Evolutionary conservation across 2,888 invertebrate genomes (phyloP).

Genomic region (Fragum fragum): DNA sequence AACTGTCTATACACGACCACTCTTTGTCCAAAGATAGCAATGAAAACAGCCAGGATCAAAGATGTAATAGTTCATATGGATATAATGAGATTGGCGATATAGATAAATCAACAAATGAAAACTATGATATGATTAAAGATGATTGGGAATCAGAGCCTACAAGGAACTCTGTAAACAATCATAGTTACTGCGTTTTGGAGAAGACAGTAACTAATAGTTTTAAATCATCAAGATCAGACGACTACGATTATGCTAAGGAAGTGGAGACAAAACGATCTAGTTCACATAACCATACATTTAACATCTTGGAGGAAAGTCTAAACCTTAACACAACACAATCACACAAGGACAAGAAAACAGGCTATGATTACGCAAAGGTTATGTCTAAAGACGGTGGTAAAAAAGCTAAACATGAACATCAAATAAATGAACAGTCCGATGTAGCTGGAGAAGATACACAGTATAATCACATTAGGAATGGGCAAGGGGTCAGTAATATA

Average conservation of each 20-base stretch:
- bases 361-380: neutral
- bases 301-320: neutral
- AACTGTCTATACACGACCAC: neutral
- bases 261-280: neutral
- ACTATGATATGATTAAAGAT: neutral
- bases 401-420: neutral
- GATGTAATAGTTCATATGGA: neutral
- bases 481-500: neutral
- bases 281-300: neutral
- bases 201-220: neutral
- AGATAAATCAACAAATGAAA: neutral
- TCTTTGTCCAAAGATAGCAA: neutral
- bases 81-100: neutral
- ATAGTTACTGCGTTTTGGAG: neutral
- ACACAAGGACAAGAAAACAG: neutral
- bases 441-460: neutral
- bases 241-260: constrained; percentile 3
- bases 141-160: neutral
- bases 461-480: neutral
- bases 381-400: neutral
- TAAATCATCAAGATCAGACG: neutral
- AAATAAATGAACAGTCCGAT: neutral
- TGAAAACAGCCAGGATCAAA: neutral
- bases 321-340: neutral
- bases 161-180: neutral